phyloP scores from a whole-genome alignment of 2,797 vertebrate genomes.

The Pterois miles region DNA sequence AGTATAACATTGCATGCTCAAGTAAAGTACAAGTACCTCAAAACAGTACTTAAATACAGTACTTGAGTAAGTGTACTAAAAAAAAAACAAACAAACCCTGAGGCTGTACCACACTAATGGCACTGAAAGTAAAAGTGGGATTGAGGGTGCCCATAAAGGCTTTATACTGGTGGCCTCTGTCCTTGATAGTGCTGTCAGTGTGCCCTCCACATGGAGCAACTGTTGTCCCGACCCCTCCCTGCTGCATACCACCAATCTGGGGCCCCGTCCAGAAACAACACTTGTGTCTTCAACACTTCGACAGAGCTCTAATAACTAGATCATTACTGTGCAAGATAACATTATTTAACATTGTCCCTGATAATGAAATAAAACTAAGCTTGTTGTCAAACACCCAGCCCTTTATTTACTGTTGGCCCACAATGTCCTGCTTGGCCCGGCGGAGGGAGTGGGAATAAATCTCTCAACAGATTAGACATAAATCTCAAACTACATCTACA shows the following conservation, averaged over 20 bases:
- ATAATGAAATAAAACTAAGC: background rate
- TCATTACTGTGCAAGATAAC: slow-evolving; percentile 20
- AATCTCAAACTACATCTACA: slow-evolving; percentile 8
- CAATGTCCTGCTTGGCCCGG: background rate
- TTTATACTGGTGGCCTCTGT: slow-evolving; percentile 62
- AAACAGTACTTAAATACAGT: background rate
- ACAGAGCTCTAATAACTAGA: slow-evolving; percentile 47
- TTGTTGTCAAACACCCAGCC: background rate
- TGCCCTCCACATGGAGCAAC: slow-evolving; percentile 76
- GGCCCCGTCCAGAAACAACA: slow-evolving; percentile 76
- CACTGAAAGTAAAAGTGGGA: slow-evolving; percentile 30
- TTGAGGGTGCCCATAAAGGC: slow-evolving; percentile 46
- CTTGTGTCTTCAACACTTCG: slow-evolving; percentile 67
- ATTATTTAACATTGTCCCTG: slow-evolving; percentile 9
- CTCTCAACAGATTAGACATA: background rate
- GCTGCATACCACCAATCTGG: slow-evolving; percentile 72
- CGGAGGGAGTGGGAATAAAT: background rate
- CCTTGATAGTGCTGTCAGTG: slow-evolving; percentile 76
- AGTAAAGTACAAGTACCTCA: background rate
- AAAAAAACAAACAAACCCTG: too few species aligned
- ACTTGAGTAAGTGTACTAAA: background rate
- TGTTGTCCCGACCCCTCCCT: slow-evolving; percentile 68
- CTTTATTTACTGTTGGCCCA: background rate
- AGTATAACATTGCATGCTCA: background rate
- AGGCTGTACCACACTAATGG: background rate